Base-by-base conservation (phyloP, 2,888 invertebrate genomes). In the Erebia aethiops region DNA sequence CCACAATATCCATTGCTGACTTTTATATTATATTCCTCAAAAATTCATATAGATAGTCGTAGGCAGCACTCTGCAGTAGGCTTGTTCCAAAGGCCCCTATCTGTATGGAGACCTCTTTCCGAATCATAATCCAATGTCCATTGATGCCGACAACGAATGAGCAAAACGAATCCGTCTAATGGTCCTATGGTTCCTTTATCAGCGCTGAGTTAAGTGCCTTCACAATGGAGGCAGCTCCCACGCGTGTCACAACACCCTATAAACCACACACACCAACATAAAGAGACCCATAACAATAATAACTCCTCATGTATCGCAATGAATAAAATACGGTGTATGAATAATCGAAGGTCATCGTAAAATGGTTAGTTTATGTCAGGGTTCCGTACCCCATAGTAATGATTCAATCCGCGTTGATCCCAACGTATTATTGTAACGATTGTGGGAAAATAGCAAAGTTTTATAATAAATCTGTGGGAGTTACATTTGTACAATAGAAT, bases 241-340 rank as follows among this genome's bases (percentile, higher is more conserved):
- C 93, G 91, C 91, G 81, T 89, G 92, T 92, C 92, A 92, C 86
- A 91, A 92, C 91, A 92, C 91, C 91, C 92, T 81, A 86, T 87
- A 85, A 81, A 80, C 69, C 65, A 67, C 63, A 66, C 57, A 72
- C 73, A 75, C 90, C 85, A 85, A 68, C 75, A 11, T 80, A 79
- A 69, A 10, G 10, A 75, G 84, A 83, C 57, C 87, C 65, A 51
- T 52, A 65, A 70, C 58, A 67, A 58, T 58, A 58, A 49, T 52
- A 71, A 56, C 56, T 13, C 43, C 46, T n/a, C 58, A 26, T 60
- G 64, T 67, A 67, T 58, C 14, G 52, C 67, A 49, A 43, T n/a
- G 2, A 46, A 57, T 62, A 62, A 26, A 57, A 4, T 67, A 60
- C 9, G n/a, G 14, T 43, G 56, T 70, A 70, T 54, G 65, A 69